Evolutionary conservation across 2,888 invertebrate species (phyloP), one percentile per base, ranked within the genome.

Genomic region (Mythimna loreyi): DNA sequence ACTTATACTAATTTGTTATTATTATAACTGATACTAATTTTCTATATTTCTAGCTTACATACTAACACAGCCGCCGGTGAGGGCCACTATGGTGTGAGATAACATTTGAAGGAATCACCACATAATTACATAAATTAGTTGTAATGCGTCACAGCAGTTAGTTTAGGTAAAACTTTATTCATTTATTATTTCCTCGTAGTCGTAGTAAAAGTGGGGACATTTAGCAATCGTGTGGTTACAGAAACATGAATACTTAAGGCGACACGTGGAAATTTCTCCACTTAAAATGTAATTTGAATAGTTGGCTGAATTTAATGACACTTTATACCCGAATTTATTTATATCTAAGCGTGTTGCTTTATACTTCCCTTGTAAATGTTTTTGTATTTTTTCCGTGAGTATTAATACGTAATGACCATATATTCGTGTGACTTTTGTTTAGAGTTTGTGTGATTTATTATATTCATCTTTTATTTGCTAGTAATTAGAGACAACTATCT

Each of bases 81-180:
- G 82, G 94, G 94, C 91, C 88, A 88, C 84, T 92, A 91, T 79
- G 94, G 92, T 89, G 92, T 96, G 92, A 96, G 96, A 96, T 96
- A 96, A 93, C 96, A 95, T 91, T 91, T 81, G 87, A 89, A 87
- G 91, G 92, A 91, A 66, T 80, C 85, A 75, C 74, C 83, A 80
- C 83, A 88, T 85, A 87, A 87, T 85, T 84, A 85, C 81, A 85
- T 85, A 73, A 83, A 82, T 87, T 90, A 91, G 85, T 88, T 84
- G 70, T 87, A 85, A 85, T 63, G 86, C 86, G 82, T 87, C 86
- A 82, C 85, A 85, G 82, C 89, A 87, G 82, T 86, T 91, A 91
- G 87, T 84, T 92, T 94, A 94, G 95, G 94, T 94, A 94, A 94
- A 84, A 77, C 75, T 75, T 75, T 81, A 81, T 75, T 50, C 76